Evolutionary conservation across 2,113 vertebrate species (phyloP), one percentile per base, ranked within the genome.

Genomic region (Okapia johnstoni): DNA sequence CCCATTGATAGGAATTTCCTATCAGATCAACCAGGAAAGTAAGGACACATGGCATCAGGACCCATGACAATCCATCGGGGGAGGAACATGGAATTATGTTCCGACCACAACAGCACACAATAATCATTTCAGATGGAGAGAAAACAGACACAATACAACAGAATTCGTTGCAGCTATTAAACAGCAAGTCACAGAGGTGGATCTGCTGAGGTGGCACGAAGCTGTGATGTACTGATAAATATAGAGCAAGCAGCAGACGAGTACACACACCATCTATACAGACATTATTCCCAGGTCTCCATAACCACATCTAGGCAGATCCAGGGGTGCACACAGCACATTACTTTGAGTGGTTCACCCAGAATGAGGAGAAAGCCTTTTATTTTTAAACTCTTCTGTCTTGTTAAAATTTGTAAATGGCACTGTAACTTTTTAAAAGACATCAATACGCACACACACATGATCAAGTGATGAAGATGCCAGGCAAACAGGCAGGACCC

Each of bases 301-400:
- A 30, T n/a, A 55, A 43, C 17, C 28, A 26, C 17, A 46, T 48
- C 15, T 9, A 66, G 6, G 83, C 12, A 95, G 17, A 92, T 76
- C 33, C 61, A 23, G 13, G 79, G 79, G 10, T 28, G 33, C 15
- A 55, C 2, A n/a, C 2, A 26, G 26, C n/a, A 46, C 55, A 54
- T 46, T 80, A 89, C 52, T 92, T 12, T 61, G 57, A 92, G 46
- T 73, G 50, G 52, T 36, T 97, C n/a, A 40, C 25, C 40, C n/a
- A 85, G 9, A 90, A 48, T 26, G 2, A 2, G 7, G 3, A 55
- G 7, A 92, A 77, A 76, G 19, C 7, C 11, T 25, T 83, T 60
- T 80, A 89, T 46, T 85, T 88, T 88, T 46, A 90, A 21, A 36
- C 30, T 58, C 30, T 87, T 88, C 61, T 52, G 11, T 85, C 58